These are phyloP conservation scores for Lacerta bilineata DNA, from an alignment of 2,797 vertebrate genomes.

Conservation along the genomic window DNA sequence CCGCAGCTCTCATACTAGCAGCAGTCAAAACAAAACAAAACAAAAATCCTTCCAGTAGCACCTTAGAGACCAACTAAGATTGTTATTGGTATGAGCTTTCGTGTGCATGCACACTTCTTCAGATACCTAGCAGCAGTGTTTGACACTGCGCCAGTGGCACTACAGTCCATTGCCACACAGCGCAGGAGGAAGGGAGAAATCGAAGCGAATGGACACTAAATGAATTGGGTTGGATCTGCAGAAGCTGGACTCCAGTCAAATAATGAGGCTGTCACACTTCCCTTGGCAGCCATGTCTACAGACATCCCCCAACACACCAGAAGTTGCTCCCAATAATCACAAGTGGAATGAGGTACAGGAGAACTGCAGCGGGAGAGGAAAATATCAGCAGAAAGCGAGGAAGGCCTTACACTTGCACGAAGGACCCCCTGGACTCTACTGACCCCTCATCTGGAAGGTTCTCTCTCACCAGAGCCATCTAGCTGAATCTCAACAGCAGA, in stretches of 20 bases:
- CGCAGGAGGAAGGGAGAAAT: too few relatives aligned
- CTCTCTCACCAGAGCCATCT: neutral
- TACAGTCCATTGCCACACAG: neutral
- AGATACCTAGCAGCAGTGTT: neutral
- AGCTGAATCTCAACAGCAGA: neutral
- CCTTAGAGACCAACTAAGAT: too few relatives aligned
- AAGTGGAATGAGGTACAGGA: neutral
- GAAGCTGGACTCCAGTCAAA: neutral
- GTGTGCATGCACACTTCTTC: too few relatives aligned
- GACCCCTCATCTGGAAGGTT: neutral
- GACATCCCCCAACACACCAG: neutral
- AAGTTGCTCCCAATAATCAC: neutral
- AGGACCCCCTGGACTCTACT: neutral
- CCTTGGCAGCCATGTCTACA: neutral
- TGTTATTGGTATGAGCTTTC: too few relatives aligned
- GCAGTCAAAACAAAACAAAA: neutral
- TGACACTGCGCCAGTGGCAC: neutral
- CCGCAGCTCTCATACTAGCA: too few relatives aligned
- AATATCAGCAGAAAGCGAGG: neutral
- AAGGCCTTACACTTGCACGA: neutral
- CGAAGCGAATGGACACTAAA: neutral
- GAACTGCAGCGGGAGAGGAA: neutral
- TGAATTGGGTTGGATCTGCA: neutral
- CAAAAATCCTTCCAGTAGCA: too few relatives aligned
- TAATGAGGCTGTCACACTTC: neutral